A percentile compares a stretch with the other conserved stretches of the same genome.
Evolutionary conservation across 2,797 vertebrate species (phyloP).

Genomic region (Oryzias dopingdopingensis): DNA sequence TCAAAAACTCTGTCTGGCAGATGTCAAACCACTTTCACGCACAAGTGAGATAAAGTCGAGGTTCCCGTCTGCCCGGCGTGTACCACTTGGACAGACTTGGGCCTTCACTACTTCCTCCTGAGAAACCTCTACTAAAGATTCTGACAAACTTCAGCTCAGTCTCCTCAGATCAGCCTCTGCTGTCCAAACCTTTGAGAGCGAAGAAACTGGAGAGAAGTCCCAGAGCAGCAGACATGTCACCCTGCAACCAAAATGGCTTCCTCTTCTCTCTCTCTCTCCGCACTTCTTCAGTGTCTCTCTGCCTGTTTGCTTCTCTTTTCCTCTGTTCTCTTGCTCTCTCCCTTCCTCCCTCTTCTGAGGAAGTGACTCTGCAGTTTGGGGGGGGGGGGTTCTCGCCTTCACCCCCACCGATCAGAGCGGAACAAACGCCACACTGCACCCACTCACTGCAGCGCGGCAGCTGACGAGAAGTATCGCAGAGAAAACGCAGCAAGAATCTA

Average conservation of each 20-base stretch:
- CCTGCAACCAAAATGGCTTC: slow-evolving; percentile 56
- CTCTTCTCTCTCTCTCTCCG: slow-evolving; percentile 20
- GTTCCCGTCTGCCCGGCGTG: neutral
- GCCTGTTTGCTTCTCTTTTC: slow-evolving; percentile 1
- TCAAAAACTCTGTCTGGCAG: neutral
- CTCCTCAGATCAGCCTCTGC: slow-evolving; percentile 14
- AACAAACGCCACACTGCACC: slow-evolving; percentile 44
- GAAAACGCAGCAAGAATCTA: neutral
- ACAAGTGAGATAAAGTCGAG: neutral
- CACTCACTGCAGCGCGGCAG: slow-evolving; percentile 19
- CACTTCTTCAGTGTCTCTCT: slow-evolving; percentile 10
- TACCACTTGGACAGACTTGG: neutral
- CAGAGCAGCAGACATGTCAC: neutral
- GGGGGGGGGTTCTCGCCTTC: slow-evolving; percentile 12
- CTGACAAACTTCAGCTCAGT: slow-evolving; percentile 16
- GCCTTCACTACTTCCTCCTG: slow-evolving; percentile 15
- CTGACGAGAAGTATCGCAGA: neutral
- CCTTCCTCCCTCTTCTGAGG: slow-evolving; percentile 32
- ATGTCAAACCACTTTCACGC: neutral
- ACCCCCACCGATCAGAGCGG: slow-evolving; percentile 49
- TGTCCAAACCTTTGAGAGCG: neutral
- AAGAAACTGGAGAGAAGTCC: neutral
- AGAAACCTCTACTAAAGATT: neutral
- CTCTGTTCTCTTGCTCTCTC: slow-evolving; percentile 12
- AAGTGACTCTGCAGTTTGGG: slow-evolving; percentile 49